phyloP scores from a whole-genome alignment of 2,888 invertebrate genomes.

The Coecobrya sp. region DNA sequence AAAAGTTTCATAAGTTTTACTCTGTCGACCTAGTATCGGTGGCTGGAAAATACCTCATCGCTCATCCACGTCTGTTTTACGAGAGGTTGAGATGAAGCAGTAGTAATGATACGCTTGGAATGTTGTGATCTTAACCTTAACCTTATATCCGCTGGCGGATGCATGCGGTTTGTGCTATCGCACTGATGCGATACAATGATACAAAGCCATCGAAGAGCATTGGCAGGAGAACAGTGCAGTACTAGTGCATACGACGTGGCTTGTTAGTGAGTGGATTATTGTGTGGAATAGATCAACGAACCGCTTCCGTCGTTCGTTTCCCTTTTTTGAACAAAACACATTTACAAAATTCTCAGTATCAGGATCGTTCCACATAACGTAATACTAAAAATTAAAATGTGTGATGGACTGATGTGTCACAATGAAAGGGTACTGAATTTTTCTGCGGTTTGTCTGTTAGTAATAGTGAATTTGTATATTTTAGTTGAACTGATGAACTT shows the following conservation, averaged over 20 bases:
- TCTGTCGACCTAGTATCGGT: too few species aligned
- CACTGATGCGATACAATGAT: not conserved
- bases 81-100: too few species aligned
- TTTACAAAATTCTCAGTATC: not conserved
- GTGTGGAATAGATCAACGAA: constrained; percentile 65
- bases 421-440: not conserved
- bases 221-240: too few species aligned
- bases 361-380: not conserved
- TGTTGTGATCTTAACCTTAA: constrained; percentile 46
- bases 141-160: constrained; percentile 68
- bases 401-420: not conserved
- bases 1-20: too few species aligned
- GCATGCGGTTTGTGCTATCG: constrained; percentile 62
- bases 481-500: not conserved
- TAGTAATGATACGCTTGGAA: constrained; percentile 3
- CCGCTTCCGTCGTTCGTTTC: constrained; percentile 65
- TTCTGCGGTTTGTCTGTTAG: too few species aligned
- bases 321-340: constrained; percentile 16
- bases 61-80: too few species aligned
- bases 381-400: not conserved
- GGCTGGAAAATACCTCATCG: too few species aligned
- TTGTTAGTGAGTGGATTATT: not conserved
- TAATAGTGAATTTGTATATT: not conserved
- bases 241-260: too few species aligned
- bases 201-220: not conserved